These are phyloP conservation scores for Petrophora chlorosata DNA, from an alignment of 2,888 invertebrate species.

Conservation along the genomic window DNA sequence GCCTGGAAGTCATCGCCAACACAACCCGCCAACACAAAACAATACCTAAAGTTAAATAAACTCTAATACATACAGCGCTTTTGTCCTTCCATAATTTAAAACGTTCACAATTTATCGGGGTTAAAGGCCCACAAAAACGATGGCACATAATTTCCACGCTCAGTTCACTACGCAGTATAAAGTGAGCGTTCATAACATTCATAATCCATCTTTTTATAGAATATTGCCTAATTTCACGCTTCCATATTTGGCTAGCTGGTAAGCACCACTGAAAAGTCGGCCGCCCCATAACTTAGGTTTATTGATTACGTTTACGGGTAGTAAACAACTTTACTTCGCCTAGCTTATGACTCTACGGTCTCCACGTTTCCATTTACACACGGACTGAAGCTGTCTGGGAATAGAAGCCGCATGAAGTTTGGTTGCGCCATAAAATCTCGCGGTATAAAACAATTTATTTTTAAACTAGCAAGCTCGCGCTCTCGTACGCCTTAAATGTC, in stretches of 20 bases:
- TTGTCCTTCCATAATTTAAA: too few species aligned
- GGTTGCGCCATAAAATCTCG: too few species aligned
- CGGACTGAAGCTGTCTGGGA: slow-evolving; percentile 5
- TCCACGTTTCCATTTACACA: slow-evolving; percentile 54
- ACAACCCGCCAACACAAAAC: too few species aligned
- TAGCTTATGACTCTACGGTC: slow-evolving; percentile 52
- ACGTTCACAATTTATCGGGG: too few species aligned
- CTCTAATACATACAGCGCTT: too few species aligned
- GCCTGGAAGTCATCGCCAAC: too few species aligned
- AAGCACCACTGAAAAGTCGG: slow-evolving; percentile 67
- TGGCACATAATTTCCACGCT: slow-evolving; percentile 4
- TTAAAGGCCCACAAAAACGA: slow-evolving; percentile 2
- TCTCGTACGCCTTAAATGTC: too few species aligned
- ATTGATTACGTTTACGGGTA: slow-evolving; percentile 78
- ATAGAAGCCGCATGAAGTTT: neutral
- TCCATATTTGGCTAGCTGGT: slow-evolving; percentile 58
- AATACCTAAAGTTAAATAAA: too few species aligned
- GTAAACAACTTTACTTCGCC: slow-evolving; percentile 72
- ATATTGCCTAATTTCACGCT: slow-evolving; percentile 50
- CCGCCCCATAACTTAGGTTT: slow-evolving; percentile 70
- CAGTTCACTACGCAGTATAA: slow-evolving; percentile 10
- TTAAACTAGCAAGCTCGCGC: too few species aligned
- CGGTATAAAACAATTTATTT: too few species aligned
- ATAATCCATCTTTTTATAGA: slow-evolving; percentile 38
- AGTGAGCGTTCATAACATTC: slow-evolving; percentile 26